These are phyloP conservation scores for Nannospalax galili DNA, from an alignment of 2,113 vertebrate genomes.

Conservation along the genomic window DNA sequence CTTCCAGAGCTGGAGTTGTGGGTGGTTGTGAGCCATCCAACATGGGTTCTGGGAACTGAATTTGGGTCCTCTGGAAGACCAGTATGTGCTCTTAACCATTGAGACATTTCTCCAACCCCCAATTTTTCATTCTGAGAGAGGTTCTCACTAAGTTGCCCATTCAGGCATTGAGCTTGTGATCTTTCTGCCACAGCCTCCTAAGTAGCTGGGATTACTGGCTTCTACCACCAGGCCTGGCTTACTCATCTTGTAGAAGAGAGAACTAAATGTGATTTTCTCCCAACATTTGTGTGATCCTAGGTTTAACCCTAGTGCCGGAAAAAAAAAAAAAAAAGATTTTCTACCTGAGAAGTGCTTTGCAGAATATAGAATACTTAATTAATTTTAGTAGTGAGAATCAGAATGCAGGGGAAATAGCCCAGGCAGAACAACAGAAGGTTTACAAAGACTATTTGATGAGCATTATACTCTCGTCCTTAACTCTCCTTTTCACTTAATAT, in stretches of 20 bases:
- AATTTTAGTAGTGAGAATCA: not conserved
- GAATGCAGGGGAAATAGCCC: not conserved
- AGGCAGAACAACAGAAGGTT: not conserved
- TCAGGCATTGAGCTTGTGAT: not conserved
- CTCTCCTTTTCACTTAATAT: not conserved
- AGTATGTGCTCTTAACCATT: too few relatives aligned
- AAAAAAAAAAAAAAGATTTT: not conserved
- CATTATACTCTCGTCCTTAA: not conserved
- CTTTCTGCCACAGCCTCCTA: not conserved
- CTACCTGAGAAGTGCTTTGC: not conserved
- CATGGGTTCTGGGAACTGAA: too few relatives aligned
- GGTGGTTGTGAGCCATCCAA: too few relatives aligned
- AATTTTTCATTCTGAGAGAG: not conserved
- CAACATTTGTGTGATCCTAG: not conserved
- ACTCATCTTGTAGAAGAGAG: not conserved
- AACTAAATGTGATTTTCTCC: not conserved
- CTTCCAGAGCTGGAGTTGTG: too few relatives aligned
- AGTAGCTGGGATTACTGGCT: not conserved
- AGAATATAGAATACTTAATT: not conserved
- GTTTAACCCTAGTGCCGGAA: not conserved
- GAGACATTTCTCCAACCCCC: too few relatives aligned
- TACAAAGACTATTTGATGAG: not conserved
- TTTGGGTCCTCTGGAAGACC: too few relatives aligned
- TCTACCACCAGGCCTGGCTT: not conserved
- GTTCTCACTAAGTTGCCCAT: not conserved